Percentiles rank a stretch among this genome's conserved stretches.
Conservation (phyloP, 2,888 invertebrate genomes). For the Corbicula japonica region DNA sequence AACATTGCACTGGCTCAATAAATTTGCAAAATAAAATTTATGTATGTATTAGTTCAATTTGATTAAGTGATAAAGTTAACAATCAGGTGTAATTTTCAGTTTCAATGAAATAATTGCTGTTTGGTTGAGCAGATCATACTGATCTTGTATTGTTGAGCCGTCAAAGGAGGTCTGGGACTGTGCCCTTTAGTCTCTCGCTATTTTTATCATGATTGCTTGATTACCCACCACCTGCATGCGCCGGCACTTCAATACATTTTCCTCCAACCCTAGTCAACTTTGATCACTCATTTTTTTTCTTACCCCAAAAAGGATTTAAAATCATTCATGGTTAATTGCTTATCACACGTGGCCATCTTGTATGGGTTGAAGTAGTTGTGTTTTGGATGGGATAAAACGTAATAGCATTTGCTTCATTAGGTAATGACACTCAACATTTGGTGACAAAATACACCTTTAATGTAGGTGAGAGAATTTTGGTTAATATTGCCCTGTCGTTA, state of each 20-base stretch:
- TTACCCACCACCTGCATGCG: constrained; percentile 23
- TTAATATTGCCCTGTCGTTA: too few relatives aligned
- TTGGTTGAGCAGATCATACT: background rate
- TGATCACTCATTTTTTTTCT: constrained; percentile 10
- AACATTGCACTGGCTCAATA: too few relatives aligned
- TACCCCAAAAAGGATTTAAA: constrained; percentile 10
- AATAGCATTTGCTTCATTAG: constrained; percentile 14
- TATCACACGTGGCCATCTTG: constrained; percentile 44
- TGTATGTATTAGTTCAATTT: background rate
- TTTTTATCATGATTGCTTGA: constrained; percentile 9
- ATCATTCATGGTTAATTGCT: constrained; percentile 32
- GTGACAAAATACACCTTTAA: background rate
- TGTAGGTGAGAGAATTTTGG: constrained; percentile 2
- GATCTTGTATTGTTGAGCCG: background rate
- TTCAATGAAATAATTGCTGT: constrained; percentile 16
- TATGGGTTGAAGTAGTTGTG: constrained; percentile 12
- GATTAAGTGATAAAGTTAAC: background rate
- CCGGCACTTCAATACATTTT: constrained; percentile 4
- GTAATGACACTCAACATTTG: constrained; percentile 6
- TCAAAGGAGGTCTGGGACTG: constrained; percentile 3
- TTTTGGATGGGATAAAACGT: constrained; percentile 13
- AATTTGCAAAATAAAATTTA: background rate
- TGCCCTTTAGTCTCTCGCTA: constrained; percentile 8
- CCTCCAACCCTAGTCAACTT: constrained; percentile 1
- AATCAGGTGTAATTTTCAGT: constrained; percentile 11